Evolutionary conservation across 2,113 vertebrate genomes (phyloP).

Genomic region (Sitta europaea): DNA sequence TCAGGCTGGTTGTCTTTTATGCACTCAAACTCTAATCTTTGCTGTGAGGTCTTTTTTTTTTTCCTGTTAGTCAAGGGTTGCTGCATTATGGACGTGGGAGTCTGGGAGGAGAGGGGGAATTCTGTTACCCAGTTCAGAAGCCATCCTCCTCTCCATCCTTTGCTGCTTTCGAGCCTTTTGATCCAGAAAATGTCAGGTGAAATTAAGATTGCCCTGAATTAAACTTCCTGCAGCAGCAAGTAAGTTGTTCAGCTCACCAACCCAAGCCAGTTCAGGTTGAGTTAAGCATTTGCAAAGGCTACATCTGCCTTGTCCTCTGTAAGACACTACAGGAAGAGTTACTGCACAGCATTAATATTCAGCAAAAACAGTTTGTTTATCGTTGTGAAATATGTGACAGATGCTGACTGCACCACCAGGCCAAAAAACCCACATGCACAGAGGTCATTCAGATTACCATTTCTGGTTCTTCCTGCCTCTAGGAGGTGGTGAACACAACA

Average conservation of each 20-base stretch:
- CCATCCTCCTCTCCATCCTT: not conserved
- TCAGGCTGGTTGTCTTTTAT: not conserved
- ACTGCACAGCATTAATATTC: not conserved
- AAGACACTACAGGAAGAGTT: not conserved
- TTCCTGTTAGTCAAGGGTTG: not conserved
- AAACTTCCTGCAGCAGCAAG: not conserved
- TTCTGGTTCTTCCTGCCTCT: not conserved
- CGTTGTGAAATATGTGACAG: not conserved
- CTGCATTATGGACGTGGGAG: not conserved
- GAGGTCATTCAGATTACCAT: not conserved
- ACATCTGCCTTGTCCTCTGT: not conserved
- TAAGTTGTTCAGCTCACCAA: not conserved
- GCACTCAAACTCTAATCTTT: not conserved
- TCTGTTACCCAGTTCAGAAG: not conserved
- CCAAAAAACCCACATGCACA: not conserved
- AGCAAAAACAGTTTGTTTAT: not conserved
- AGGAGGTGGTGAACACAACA: not conserved
- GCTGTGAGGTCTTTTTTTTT: not conserved
- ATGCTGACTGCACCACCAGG: not conserved
- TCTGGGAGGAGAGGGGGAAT: not conserved
- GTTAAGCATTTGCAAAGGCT: not conserved
- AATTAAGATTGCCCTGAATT: not conserved
- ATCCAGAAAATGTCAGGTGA: not conserved
- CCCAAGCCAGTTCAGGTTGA: not conserved
- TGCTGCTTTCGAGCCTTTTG: not conserved